Evolutionary conservation across 1,140 invertebrate genomes (phyloP), one percentile per base, ranked within the genome.

Genomic region (Trichoplusia ni): DNA sequence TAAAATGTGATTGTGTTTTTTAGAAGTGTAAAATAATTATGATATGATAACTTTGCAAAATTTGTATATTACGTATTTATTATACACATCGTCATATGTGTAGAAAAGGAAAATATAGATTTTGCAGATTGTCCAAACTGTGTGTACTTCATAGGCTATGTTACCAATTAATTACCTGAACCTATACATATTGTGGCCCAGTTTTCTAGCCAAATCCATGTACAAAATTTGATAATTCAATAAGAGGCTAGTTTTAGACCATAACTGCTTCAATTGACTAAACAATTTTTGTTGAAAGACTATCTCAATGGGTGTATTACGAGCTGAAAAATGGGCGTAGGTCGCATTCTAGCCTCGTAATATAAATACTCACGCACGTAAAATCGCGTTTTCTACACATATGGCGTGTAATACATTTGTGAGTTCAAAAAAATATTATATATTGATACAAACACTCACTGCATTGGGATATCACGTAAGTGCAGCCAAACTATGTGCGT

Each of bases 1-100:
- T 58, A 58, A 58, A 58, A 58, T 58, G 54, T 29, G 37, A 42
- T 58, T 38, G 51, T 58, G 54, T 31, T 58, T 58, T 44, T 58
- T 58, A 42, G 35, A 58, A 42, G 16, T 58, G 38, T 58, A 58
- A 58, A 11, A 44, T 54, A 31, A 58, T 23, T 29, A 42, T 44
- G 11, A 29, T 42, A 40, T 29, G 11, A 31, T 21, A 35, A 35
- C 16, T 51, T 51, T 18, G 35, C n/a, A 54, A 54, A 37, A 14
- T 54, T 25, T 54, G 5, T 14, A 18, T 49, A 27, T 8, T 47
- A 37, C 16, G 11, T 37, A 37, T 18, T 16, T 25, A 27, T 27
- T 29, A 49, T 49, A 2, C 16, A 8, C n/a, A 13, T 1, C 29
- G 7, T 13, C 21, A 47, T 47, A 13, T 27, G 29, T 47, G 44